phyloP scores from a whole-genome alignment of 2,888 invertebrate species.

The Harpagoxenus sublaevis region DNA sequence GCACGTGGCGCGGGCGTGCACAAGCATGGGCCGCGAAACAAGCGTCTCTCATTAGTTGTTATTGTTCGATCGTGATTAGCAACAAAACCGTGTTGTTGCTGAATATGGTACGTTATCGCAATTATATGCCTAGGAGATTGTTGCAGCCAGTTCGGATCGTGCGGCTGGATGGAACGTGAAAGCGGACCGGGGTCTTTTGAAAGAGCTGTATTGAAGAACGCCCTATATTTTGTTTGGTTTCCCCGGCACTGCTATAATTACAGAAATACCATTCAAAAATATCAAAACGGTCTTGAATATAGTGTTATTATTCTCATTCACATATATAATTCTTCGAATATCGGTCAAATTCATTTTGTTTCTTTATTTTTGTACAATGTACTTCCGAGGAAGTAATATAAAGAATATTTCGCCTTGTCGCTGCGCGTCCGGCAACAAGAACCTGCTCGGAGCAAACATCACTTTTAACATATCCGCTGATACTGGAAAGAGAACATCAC shows the following conservation, averaged over 20 bases:
- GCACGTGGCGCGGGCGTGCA: slow-evolving; percentile 58
- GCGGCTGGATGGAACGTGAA: too few species aligned
- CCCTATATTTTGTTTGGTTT: not conserved
- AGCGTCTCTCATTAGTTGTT: slow-evolving; percentile 69
- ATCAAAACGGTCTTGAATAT: not conserved
- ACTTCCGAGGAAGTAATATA: not conserved
- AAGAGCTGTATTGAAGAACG: not conserved
- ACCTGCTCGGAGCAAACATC: not conserved
- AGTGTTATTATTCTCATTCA: not conserved
- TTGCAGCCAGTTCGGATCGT: slow-evolving; percentile 8
- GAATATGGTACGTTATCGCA: slow-evolving; percentile 46
- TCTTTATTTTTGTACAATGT: slow-evolving; percentile 3
- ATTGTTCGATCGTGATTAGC: slow-evolving; percentile 60
- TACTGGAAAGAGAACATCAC: slow-evolving; percentile 29
- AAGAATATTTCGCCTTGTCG: not conserved
- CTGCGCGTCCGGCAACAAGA: not conserved
- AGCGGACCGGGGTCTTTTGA: not conserved
- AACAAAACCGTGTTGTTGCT: slow-evolving; percentile 38
- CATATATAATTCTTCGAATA: not conserved
- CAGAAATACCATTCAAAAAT: not conserved
- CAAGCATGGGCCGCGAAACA: slow-evolving; percentile 57
- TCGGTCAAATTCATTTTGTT: not conserved
- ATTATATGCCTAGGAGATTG: slow-evolving; percentile 43
- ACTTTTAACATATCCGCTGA: not conserved
- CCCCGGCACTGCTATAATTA: not conserved